Evolutionary conservation across 2,113 vertebrate genomes (phyloP).

Genomic region (Benitochromis conjunctus): DNA sequence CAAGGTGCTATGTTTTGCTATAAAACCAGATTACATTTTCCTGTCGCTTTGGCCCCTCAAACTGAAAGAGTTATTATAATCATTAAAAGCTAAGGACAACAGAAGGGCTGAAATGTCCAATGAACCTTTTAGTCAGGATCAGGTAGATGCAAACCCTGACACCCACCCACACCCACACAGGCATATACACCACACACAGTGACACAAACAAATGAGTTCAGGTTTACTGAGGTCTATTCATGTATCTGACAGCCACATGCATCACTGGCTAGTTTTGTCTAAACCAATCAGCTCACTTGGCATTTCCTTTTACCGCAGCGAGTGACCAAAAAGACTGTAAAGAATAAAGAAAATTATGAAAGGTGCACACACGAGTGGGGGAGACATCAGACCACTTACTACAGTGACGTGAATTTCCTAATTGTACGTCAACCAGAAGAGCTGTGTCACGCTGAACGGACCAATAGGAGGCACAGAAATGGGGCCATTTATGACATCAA

Average conservation of each 20-base stretch:
- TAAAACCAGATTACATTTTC: neutral
- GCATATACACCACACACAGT: neutral
- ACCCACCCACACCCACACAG: neutral
- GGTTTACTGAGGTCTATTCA: neutral
- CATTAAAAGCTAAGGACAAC: neutral
- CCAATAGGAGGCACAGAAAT: slow-evolving; percentile 62
- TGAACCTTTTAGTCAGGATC: neutral
- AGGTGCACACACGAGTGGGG: neutral
- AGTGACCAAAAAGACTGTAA: slow-evolving; percentile 17
- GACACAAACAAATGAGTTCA: neutral
- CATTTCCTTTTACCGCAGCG: slow-evolving; percentile 52
- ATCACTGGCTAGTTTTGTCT: slow-evolving; percentile 41
- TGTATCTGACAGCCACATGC: slow-evolving; percentile 37
- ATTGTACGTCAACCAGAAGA: slow-evolving; percentile 58
- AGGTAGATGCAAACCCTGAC: neutral
- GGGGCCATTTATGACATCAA: slow-evolving; percentile 68
- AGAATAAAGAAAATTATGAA: neutral
- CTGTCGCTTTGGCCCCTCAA: neutral
- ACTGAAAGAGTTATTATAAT: neutral
- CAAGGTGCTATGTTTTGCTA: neutral
- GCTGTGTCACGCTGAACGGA: slow-evolving; percentile 24
- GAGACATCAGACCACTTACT: slow-evolving; percentile 43
- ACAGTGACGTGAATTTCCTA: slow-evolving; percentile 56
- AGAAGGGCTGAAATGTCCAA: neutral
- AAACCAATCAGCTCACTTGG: slow-evolving; percentile 54